A percentile compares a stretch with the other conserved stretches of the same genome.
phyloP scores from a whole-genome alignment of 2,113 vertebrate species.

The Hippocampus mohnikei region DNA sequence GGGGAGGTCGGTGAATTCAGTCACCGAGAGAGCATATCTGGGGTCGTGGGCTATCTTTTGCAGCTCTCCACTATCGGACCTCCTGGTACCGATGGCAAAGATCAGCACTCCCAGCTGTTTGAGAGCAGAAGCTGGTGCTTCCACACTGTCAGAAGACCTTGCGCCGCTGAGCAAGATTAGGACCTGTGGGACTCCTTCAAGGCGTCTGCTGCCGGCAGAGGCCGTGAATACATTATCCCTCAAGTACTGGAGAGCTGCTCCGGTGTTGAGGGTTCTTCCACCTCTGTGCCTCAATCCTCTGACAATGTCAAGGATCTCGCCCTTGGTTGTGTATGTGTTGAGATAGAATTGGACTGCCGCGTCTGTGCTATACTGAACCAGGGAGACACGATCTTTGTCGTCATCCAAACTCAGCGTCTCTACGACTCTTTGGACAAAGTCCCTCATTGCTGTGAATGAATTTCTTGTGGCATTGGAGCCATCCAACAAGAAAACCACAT shows the following conservation, averaged over 20 bases:
- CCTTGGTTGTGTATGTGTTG: constrained; percentile 61
- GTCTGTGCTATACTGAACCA: constrained; percentile 65
- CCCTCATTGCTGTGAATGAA: too few species aligned
- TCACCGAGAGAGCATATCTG: constrained; percentile 11
- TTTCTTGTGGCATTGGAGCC: too few species aligned
- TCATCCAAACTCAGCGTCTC: too few species aligned
- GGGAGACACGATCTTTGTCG: constrained; percentile 56
- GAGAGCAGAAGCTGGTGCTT: too few species aligned
- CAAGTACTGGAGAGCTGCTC: constrained; percentile 45
- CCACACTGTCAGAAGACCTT: too few species aligned
- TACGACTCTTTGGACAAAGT: too few species aligned
- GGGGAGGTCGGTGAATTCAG: constrained; percentile 63
- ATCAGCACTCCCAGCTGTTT: too few species aligned
- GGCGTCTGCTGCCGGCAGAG: constrained; percentile 76
- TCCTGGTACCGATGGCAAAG: constrained; percentile 60
- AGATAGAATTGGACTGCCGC: constrained; percentile 37
- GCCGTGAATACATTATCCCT: constrained; percentile 69
- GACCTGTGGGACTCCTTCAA: constrained; percentile 48
- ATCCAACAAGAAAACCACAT: too few species aligned
- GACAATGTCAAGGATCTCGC: constrained; percentile 45
- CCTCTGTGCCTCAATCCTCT: constrained; percentile 23
- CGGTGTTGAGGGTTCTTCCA: constrained; percentile 71
- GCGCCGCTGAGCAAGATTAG: too few species aligned
- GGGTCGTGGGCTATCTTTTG: constrained; percentile 32
- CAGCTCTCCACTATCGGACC: constrained; percentile 17